Percentiles rank a stretch among this genome's conserved stretches.
These are phyloP conservation scores for Drosophila ercepeae DNA, from an alignment of 1,140 invertebrate species.

Conservation along the genomic window DNA sequence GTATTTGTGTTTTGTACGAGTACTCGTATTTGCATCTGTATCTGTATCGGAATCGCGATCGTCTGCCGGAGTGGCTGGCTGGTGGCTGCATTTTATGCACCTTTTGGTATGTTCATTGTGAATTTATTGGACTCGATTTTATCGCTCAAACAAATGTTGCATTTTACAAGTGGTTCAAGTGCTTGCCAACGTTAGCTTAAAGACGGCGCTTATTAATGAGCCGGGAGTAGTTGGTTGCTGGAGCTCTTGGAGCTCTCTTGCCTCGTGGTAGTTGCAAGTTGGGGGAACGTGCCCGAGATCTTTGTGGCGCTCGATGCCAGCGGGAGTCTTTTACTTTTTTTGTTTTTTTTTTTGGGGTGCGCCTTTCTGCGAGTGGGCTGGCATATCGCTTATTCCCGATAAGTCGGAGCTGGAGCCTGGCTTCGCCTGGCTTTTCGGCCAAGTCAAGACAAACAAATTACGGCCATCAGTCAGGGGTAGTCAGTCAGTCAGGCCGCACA, in stretches of 20 bases:
- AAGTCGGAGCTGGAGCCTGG: conserved; percentile 4
- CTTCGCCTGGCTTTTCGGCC: conserved; percentile 34
- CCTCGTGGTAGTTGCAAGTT: conserved; percentile 14
- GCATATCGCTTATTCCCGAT: conserved; percentile 32
- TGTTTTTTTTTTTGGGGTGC: conserved; percentile 1
- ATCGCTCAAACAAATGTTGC: conserved; percentile 83
- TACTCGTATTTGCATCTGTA: conserved; percentile 43
- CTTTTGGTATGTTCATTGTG: conserved; percentile 82
- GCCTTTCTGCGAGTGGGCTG: conserved; percentile 6
- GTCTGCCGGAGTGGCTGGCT: conserved; percentile 30
- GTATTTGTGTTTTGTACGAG: conserved; percentile 36
- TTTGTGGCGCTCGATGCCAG: conserved; percentile 3
- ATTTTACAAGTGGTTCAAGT: conserved; percentile 82
- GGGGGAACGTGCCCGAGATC: conserved; percentile 45
- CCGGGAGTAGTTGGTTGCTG: conserved; percentile 38
- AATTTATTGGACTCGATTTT: conserved; percentile 83
- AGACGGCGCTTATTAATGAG: conserved; percentile 80
- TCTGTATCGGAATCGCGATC: conserved; percentile 69
- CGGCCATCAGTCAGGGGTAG: conserved; percentile 62
- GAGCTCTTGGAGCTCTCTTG: conserved; percentile 7
- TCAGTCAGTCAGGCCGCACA: conserved; percentile 50
- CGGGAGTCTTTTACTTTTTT: neutral
- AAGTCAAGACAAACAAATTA: conserved; percentile 60
- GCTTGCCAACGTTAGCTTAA: conserved; percentile 65
- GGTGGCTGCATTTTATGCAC: conserved; percentile 73